Evolutionary conservation across 1,140 invertebrate genomes (phyloP), one percentile per base, ranked within the genome.

Genomic region (Akabosia matsudoensis): DNA sequence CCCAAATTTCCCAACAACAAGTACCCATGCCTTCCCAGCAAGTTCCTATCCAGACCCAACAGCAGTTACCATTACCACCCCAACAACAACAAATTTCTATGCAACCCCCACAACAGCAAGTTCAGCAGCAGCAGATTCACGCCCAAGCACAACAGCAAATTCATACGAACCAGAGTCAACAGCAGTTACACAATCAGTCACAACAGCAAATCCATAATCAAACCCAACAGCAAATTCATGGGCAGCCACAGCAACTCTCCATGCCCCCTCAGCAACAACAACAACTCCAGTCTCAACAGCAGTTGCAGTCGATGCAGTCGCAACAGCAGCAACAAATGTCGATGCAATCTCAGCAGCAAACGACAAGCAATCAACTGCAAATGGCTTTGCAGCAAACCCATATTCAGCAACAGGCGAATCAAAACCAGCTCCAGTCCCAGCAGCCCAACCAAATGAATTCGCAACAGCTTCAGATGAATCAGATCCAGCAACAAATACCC

Each of bases 101-200:
- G 1, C n/a, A 70, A 14, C 64, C 10, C 31, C 31, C 30, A 16
- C 74, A 67, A 54, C 77, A 76, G 33, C 67, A 24, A 70, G 33
- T 70, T 70, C 67, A 72, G 28, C 24, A n/a, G 22, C 70, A 28
- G 31, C 74, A 75, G 34, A n/a, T n/a, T n/a, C n/a, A n/a, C 2
- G 33, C 33, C 13, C 70, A 72, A 37, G 18, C 33, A 22, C 67
- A 70, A 22, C 10, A 74, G 13, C 45, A 52, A 52, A 52, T 14
- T 52, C 45, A 52, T 13, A 26, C 26, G 14, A 67, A 4, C 10
- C 67, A 70, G 31, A 1, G 7, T 22, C 67, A 70, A 24, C 54
- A 56, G n/a, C n/a, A 7, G 28, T 4, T 64, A n/a, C 61, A 67
- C 61, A 26, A 16, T 26, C n/a, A n/a, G n/a, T n/a, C n/a, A n/a